Evolutionary conservation across 2,888 invertebrate genomes (phyloP), one percentile per base, ranked within the genome.

Genomic region (Eilema sororculum): DNA sequence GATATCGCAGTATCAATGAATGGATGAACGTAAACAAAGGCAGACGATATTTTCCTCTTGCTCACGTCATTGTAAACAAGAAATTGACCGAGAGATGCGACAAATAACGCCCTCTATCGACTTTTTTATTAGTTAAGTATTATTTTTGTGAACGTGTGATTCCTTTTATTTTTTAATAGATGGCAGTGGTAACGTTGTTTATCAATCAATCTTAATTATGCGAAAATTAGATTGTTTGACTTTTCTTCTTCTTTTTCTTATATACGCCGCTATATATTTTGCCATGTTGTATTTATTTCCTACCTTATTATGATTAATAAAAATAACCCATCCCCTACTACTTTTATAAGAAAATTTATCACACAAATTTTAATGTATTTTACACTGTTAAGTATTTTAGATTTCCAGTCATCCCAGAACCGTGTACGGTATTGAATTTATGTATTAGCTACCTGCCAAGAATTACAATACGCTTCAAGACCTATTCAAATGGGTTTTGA

Each of bases 1-100:
- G 16, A 65, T 74, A 75, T 76, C 82, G 41, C 57, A 67, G 62
- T 74, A 77, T 80, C 71, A 75, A 79, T 81, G 80, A 81, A 80
- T 80, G 77, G 67, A 64, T 58, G 70, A 70, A 75, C 67, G 72
- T 77, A 76, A 82, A 79, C 76, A 77, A 73, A 68, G 56, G 67
- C n/a, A 33, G 52, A 28, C 33, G 59, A 74, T 67, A 63, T 75
- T 71, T 80, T 76, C 75, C 79, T 77, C 70, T 10, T 71, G 33
- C 9, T 61, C 52, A 72, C 75, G 75, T 71, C 71, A 73, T 71
- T 24, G 72, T 72, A 72, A 69, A 72, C 66, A 72, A 72, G 37
- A 60, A n/a, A 66, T 52, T 59, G 58, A 24, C 22, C 16, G 5
- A 59, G 24, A 58, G 24, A 57, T 62, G 20, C 30, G 4, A 25